Evolutionary conservation across 2,113 vertebrate genomes (phyloP), one percentile per base, ranked within the genome.

Genomic region (Columbina picui): DNA sequence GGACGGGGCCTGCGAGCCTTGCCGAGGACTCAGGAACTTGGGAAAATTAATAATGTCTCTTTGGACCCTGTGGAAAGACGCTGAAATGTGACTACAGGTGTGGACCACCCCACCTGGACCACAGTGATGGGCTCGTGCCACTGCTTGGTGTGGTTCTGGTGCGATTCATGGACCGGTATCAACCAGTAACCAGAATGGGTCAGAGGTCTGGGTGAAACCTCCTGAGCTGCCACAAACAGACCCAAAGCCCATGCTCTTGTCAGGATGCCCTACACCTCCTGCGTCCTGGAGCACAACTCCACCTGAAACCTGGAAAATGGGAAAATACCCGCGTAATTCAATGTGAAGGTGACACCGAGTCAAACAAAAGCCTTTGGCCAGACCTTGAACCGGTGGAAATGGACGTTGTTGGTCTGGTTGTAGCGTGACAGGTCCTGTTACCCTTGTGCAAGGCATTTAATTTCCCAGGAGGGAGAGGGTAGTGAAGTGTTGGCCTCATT

Each of bases 121-220:
- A 7, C 0, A 5, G 47, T 0, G 9, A 47, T 12, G 39, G 30
- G 27, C 6, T 70, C 0, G 3, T 49, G 63, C 21, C 32, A 3
- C 50, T 3, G 26, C 76, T 32, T 7, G 10, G 39, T 2, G 22
- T 12, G 26, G 16, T 45, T 26, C 14, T 1, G 0, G 0, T 12
- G 53, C 55, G 68, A 18, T 16, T 27, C 7, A 2, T 19, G n/a
- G 18, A 5, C 13, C 32, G 19, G 41, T 11, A 20, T 19, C 0
- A 3, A 4, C 39, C 12, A 32, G 39, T 34, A 13, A 45, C 1
- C 34, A 53, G 49, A 15, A 6, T 1, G 49, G 39, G 15, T 7
- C 49, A 17, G 25, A 39, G 19, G 10, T 45, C 21, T 71, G 80
- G 13, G 19, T 47, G 57, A 55, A 39, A 20, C 7, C 67, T 60